Base-by-base conservation (phyloP, 2,113 vertebrate species). In the Macrotus californicus region DNA sequence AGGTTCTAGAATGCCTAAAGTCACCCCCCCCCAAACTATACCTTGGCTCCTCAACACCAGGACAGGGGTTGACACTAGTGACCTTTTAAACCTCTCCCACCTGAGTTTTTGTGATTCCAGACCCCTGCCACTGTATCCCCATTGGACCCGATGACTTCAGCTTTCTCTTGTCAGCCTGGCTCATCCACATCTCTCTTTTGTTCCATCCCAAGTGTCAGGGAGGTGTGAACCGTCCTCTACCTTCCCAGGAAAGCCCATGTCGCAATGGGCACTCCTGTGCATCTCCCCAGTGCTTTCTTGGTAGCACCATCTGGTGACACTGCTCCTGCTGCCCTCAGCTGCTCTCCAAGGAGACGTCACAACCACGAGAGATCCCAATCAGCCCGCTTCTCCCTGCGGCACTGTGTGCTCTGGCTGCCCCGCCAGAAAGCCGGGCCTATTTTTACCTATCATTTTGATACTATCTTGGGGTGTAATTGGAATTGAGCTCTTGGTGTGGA, bases 391-490 rank as follows among this genome's bases (percentile, higher is more conserved):
- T 94, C 75, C 96, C 92, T 34, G 54, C 41, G 89, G 92, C 94
- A 6, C 89, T 87, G 93, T 96, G 94, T 84, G 83, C 88, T 95
- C 92, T 95, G 97, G 96, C 96, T 93, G 50, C 81, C 9, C 0
- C 2, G 56, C 66, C 89, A 70, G 96, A 93, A 93, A 83, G 21
- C 73, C 41, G 24, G 75, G 81, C 64, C 89, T 95, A 86, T 93
- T 87, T 97, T 97, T 97, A 96, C 88, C 96, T 96, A 88, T 91
- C 94, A 64, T 94, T 91, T n/a, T 89, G 97, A 97, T 97, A n/a
- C 76, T 96, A 97, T 97, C 97, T 96, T 34, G 41, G 77, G 84
- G 69, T 84, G n/a, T 97, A 97, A 95, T 91, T 95, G 97, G 97
- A 97, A 97, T 59, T 73, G 93, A 89, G 89, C 77, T 82, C 76